Evolutionary conservation across 1,140 invertebrate genomes (phyloP), one percentile per base, ranked within the genome.

Genomic region (Conus betulinus): DNA sequence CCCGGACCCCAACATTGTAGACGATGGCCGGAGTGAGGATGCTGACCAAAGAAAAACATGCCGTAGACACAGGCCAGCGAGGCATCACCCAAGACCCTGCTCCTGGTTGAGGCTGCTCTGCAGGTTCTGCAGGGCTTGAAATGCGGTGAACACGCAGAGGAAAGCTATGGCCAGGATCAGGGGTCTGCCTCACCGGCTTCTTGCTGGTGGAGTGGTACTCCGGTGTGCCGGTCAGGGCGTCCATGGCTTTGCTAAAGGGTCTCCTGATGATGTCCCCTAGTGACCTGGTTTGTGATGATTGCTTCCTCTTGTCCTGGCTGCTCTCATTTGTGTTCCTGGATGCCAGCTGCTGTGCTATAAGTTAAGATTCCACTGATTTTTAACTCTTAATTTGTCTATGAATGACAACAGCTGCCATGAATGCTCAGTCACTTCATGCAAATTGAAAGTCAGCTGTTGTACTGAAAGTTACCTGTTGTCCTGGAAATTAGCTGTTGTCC

Each of bases 41-140:
- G 82, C 91, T 91, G 20, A 89, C 90, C 13, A 92, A 92, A 15
- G 23, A 93, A 90, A 15, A 89, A 85, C 6, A 83, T 71, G 8
- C 91, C 91, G 85, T 93, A 93, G 76, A 92, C 78, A 78, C 88
- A 90, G 11, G 89, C 89, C 11, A 91, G 84, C 7, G 91, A 91
- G 27, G 89, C 88, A 5, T 91, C 79, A 5, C 92, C 91, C 25
- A 93, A 93, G 20, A 51, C 91, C 91, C 5, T 82, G 85, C 39
- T 85, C 86, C 53, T 91, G 90, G 87, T 93, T 92, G 1, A 94
- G 84, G 79, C 93, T 93, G 83, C 92, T 93, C 89, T 93, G 93
- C 13, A 94, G 91, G 78, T 92, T 93, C 81, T 92, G 91, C 60
- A 93, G 85, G 4, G 92, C 88, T 0, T 92, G 60, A 76, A 91